Evolutionary conservation across 2,888 invertebrate species (phyloP).

Genomic region (Scaeva pyrastri): DNA sequence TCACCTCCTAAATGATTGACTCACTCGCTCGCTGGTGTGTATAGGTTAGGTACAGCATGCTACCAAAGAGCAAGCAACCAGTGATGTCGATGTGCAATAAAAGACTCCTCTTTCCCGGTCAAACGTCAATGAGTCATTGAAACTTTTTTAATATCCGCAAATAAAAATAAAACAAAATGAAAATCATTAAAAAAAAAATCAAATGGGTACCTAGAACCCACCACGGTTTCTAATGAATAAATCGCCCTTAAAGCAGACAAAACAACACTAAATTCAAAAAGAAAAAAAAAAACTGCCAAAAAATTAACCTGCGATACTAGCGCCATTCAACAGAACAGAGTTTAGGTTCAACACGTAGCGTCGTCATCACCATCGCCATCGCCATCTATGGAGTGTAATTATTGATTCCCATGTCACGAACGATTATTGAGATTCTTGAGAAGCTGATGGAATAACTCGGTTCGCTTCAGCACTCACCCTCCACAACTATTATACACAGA

Average conservation of each 20-base stretch:
- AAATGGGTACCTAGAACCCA: background rate
- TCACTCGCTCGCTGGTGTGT: background rate
- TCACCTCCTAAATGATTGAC: slow-evolving; percentile 10
- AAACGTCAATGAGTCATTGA: slow-evolving; percentile 71
- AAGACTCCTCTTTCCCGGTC: slow-evolving; percentile 40
- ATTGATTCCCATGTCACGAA: slow-evolving; percentile 72
- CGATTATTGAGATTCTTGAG: slow-evolving; percentile 68
- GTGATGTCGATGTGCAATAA: slow-evolving; percentile 65
- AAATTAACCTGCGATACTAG: slow-evolving; percentile 2
- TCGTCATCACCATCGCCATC: too few species aligned
- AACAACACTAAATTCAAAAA: slow-evolving; percentile 10
- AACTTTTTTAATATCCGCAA: slow-evolving; percentile 73
- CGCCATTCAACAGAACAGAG: background rate
- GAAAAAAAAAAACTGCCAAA: slow-evolving; percentile 4
- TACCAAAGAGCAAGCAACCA: slow-evolving; percentile 21
- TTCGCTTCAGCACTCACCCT: slow-evolving; percentile 22
- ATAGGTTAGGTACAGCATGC: background rate
- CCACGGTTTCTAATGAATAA: slow-evolving; percentile 24
- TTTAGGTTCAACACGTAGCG: slow-evolving; percentile 57
- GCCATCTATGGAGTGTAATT: slow-evolving; percentile 51
- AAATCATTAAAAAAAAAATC: slow-evolving; percentile 11
- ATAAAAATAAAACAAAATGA: slow-evolving; percentile 45
- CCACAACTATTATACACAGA: background rate
- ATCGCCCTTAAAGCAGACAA: background rate
- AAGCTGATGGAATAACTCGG: slow-evolving; percentile 26